Evolutionary conservation across 1,140 invertebrate genomes (phyloP).

Genomic region (Goniozus legneri): DNA sequence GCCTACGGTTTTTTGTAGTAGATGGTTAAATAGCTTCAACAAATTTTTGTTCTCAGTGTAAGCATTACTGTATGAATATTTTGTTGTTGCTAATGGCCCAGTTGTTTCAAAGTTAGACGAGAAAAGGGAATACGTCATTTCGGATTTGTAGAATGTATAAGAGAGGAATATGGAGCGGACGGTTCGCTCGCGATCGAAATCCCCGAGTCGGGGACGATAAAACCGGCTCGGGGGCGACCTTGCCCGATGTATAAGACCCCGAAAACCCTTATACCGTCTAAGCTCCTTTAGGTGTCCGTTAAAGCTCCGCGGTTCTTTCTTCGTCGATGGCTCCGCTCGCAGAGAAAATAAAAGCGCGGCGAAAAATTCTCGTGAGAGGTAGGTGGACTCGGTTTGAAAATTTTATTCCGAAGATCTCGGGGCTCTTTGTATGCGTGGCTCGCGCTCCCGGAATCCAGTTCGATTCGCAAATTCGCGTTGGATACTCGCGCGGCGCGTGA

Average conservation of each 20-base stretch:
- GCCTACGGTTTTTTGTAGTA: too few species aligned
- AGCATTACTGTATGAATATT: too few species aligned
- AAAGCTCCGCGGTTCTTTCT: background rate
- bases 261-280: background rate
- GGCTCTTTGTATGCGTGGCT: too few species aligned
- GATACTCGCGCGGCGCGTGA: background rate
- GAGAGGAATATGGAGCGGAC: too few species aligned
- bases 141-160: background rate
- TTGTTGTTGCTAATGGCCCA: too few species aligned
- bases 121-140: too few species aligned
- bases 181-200: background rate
- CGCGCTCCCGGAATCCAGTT: too few species aligned
- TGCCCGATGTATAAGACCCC: background rate
- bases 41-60: too few species aligned
- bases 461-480: background rate
- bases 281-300: background rate
- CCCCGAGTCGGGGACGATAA: background rate
- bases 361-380: background rate
- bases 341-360: background rate
- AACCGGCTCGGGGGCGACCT: background rate
- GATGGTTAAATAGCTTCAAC: too few species aligned
- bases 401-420: background rate
- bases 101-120: background rate
- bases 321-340: background rate
- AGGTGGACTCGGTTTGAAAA: background rate